Conservation (phyloP, 2,888 invertebrate species). For the Limenitis camilla region DNA sequence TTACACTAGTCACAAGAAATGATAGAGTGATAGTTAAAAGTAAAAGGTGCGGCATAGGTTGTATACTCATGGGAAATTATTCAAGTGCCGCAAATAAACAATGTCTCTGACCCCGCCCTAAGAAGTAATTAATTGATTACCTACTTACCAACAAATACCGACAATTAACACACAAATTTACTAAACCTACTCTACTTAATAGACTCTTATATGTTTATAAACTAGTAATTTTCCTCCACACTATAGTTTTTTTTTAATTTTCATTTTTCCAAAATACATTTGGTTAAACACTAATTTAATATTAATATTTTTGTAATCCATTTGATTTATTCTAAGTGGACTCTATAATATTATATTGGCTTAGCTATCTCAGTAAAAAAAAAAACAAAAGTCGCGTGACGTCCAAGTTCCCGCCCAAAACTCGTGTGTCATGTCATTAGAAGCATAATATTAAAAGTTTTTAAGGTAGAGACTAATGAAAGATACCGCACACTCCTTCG, state of each 20-base stretch:
- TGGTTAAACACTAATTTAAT: too few relatives aligned
- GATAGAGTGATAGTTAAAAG: constrained; percentile 31
- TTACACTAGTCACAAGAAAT: constrained; percentile 36
- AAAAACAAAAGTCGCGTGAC: constrained; percentile 56
- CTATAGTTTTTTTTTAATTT: constrained; percentile 7
- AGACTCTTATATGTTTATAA: too few relatives aligned
- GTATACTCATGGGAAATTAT: constrained; percentile 64
- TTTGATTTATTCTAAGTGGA: too few relatives aligned
- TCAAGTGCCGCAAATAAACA: constrained; percentile 43
- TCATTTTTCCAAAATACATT: constrained; percentile 6
- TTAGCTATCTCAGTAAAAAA: constrained; percentile 31
- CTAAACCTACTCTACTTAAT: too few relatives aligned
- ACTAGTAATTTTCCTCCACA: constrained; percentile 1
- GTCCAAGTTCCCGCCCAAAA: constrained; percentile 57
- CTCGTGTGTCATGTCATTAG: constrained; percentile 60
- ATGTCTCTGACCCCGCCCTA: constrained; percentile 53
- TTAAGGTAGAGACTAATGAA: constrained; percentile 66
- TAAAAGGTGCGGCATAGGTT: constrained; percentile 56
- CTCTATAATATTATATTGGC: constrained; percentile 19
- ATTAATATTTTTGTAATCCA: too few relatives aligned
- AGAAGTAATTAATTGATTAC: constrained; percentile 62
- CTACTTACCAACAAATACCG: not conserved
- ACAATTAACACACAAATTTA: not conserved
- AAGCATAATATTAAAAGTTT: constrained; percentile 50
- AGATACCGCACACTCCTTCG: constrained; percentile 67